Conservation (phyloP, 2,797 vertebrate species). For the Gadopsis bispinosus region DNA sequence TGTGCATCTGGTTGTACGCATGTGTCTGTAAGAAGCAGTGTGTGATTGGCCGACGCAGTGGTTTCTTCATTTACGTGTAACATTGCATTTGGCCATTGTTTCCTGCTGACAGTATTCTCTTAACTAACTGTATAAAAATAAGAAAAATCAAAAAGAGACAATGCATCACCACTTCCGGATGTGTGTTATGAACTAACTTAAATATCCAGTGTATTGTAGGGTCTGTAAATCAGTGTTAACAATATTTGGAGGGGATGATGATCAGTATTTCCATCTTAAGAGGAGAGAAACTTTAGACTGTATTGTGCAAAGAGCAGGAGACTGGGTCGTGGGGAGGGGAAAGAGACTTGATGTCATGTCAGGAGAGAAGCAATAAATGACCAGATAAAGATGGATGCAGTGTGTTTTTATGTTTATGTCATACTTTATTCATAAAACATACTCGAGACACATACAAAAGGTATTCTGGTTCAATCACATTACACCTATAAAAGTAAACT, state of each 20-base stretch:
- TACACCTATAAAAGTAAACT: constrained; percentile 38
- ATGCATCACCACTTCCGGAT: constrained; percentile 70
- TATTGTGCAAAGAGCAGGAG: constrained; percentile 58
- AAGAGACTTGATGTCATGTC: constrained; percentile 52
- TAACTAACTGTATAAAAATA: constrained; percentile 67
- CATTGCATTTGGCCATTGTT: constrained; percentile 53
- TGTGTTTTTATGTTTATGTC: constrained; percentile 36
- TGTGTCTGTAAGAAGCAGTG: constrained; percentile 24
- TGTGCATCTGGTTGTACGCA: constrained; percentile 16
- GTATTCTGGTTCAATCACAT: constrained; percentile 10
- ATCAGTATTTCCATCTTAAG: constrained; percentile 69
- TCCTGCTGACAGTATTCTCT: constrained; percentile 60
- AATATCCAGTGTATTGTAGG: constrained; percentile 78
- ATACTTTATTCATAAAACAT: constrained; percentile 3
- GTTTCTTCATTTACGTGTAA: constrained; percentile 54
- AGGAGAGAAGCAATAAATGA: constrained; percentile 83
- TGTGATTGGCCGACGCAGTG: constrained; percentile 44
- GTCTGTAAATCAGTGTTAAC: constrained; percentile 80
- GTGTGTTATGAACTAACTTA: constrained; percentile 76
- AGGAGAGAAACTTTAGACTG: constrained; percentile 51
- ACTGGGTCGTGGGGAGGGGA: constrained; percentile 44
- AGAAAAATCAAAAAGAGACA: constrained; percentile 53
- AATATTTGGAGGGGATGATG: constrained; percentile 56
- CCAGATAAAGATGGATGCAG: constrained; percentile 63
- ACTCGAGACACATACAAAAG: constrained; percentile 15